phyloP scores from a whole-genome alignment of 2,113 vertebrate genomes.

The Cynoglossus semilaevis region DNA sequence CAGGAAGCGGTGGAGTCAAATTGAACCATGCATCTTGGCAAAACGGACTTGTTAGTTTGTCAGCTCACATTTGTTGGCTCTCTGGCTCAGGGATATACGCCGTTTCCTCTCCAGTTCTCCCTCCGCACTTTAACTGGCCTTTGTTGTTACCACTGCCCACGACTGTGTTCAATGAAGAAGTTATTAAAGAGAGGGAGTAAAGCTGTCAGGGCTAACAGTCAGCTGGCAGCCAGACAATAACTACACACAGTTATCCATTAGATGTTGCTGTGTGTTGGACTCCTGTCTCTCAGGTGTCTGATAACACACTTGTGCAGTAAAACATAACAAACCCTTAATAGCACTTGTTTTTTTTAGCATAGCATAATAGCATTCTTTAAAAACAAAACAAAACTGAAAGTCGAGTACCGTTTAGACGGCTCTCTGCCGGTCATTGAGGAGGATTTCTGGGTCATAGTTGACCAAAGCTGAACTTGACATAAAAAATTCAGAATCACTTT shows the following conservation, averaged over 20 bases:
- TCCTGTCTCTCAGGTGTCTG: not conserved
- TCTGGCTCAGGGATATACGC: no score
- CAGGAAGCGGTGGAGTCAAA: not conserved
- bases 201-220: not conserved
- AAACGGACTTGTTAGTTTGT: not conserved
- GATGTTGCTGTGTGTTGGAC: not conserved
- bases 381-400: no score
- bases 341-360: not conserved
- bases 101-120: no score
- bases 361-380: no score
- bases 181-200: not conserved
- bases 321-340: not conserved
- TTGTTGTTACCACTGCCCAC: not conserved
- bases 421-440: not conserved
- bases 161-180: not conserved
- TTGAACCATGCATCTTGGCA: not conserved
- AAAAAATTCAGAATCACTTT: conserved; percentile 1
- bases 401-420: not conserved
- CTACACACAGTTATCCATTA: not conserved
- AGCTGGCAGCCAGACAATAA: not conserved
- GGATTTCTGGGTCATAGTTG: not conserved
- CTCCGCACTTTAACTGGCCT: not conserved
- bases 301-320: not conserved
- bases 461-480: not conserved
- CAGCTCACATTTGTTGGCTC: no score